These are phyloP conservation scores for Varecia variegata DNA, from an alignment of 2,797 vertebrate species.

Conservation along the genomic window DNA sequence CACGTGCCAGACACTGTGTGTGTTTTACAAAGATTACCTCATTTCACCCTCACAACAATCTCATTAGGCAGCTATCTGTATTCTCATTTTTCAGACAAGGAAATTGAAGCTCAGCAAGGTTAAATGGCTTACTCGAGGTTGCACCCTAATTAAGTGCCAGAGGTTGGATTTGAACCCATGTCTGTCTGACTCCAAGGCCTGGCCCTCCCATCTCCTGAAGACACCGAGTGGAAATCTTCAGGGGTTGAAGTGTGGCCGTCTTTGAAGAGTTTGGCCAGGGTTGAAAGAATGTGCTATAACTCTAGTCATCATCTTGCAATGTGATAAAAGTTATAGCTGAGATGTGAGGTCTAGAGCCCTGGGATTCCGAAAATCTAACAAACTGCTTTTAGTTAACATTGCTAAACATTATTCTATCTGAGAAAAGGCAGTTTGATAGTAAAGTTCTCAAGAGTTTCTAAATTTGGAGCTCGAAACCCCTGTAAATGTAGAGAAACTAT, in stretches of 20 bases:
- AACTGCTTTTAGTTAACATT: constrained; percentile 8
- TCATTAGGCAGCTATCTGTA: not conserved
- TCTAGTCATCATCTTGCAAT: not conserved
- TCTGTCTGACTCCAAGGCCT: not conserved
- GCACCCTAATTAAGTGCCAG: not conserved
- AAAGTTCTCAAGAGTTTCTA: constrained; percentile 38
- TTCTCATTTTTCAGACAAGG: constrained; percentile 11
- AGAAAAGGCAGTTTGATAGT: constrained; percentile 7
- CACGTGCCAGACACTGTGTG: not conserved
- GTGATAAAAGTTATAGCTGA: not conserved
- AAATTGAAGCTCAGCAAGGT: constrained; percentile 18
- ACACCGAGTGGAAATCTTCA: not conserved
- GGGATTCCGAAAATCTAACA: not conserved
- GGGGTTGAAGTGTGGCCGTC: not conserved
- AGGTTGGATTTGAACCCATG: not conserved
- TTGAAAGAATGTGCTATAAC: not conserved
- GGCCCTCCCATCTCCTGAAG: not conserved
- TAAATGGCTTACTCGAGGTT: not conserved
- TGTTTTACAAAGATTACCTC: constrained; percentile 49
- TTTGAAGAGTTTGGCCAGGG: not conserved
- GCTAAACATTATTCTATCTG: constrained; percentile 22
- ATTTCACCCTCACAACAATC: not conserved
- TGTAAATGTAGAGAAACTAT: not conserved
- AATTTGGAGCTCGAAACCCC: constrained; percentile 19
- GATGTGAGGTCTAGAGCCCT: not conserved